Percentiles rank a stretch among this genome's conserved stretches.
These are phyloP conservation scores for Apistogramma diplotaenia DNA, from an alignment of 2,113 vertebrate genomes.

Conservation along the genomic window DNA sequence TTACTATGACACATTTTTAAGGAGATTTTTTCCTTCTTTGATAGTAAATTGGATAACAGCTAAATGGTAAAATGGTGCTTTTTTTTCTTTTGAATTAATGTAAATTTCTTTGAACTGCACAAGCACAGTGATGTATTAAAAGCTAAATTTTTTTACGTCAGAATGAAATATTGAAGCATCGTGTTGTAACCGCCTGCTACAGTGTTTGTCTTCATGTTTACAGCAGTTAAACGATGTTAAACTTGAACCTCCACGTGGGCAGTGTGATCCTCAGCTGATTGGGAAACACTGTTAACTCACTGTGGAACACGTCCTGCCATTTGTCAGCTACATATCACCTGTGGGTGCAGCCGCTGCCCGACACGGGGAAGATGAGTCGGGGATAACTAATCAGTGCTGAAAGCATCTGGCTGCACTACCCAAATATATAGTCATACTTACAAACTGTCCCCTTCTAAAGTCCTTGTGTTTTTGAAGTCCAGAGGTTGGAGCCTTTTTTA, in stretches of 20 bases:
- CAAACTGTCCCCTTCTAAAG: neutral
- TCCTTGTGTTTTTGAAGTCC: neutral
- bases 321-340: neutral
- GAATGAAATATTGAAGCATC: conserved; percentile 8
- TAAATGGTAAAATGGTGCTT: conserved; percentile 55
- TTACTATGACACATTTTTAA: conserved; percentile 60
- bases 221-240: conserved; percentile 9
- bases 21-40: conserved; percentile 15
- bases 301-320: conserved; percentile 1
- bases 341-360: neutral
- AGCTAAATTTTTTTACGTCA: conserved; percentile 18
- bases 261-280: neutral
- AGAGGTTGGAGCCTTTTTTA: neutral
- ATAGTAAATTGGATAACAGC: conserved; percentile 11
- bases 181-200: conserved; percentile 6
- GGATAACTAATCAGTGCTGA: neutral
- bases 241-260: neutral
- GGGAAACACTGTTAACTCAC: neutral
- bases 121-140: conserved; percentile 38
- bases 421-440: conserved; percentile 7
- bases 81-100: conserved; percentile 37
- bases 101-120: conserved; percentile 53
- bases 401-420: neutral
- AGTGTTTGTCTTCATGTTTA: conserved; percentile 38
- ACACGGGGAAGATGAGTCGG: neutral